These are phyloP conservation scores for Malurus alboscapulatus DNA, from an alignment of 2,113 vertebrate species.

Conservation along the genomic window DNA sequence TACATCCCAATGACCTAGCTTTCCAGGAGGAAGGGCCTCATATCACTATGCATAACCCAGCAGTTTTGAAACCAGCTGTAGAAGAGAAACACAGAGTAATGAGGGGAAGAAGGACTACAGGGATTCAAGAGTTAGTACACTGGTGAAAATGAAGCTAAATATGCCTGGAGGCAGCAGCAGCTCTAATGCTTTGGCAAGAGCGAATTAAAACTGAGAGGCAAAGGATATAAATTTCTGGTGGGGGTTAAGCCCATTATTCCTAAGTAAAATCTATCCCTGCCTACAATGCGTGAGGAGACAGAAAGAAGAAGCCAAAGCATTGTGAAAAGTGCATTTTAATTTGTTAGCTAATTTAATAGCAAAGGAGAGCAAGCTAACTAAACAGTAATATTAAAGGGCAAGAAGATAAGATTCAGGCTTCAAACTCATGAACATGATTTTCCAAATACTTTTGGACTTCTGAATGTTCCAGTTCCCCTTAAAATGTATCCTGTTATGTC, in stretches of 20 bases:
- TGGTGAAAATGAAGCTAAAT: conserved; percentile 18
- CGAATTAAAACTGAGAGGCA: neutral
- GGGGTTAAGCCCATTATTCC: neutral
- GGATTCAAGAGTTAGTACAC: neutral
- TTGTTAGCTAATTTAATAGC: neutral
- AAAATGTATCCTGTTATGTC: neutral
- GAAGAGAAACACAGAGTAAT: conserved; percentile 12
- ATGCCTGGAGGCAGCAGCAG: neutral
- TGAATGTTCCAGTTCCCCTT: neutral
- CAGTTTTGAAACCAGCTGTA: conserved; percentile 1
- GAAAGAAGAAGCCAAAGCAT: neutral
- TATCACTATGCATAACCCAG: neutral
- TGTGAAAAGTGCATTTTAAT: neutral
- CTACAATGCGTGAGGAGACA: neutral
- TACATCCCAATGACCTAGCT: neutral
- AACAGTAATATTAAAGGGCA: neutral
- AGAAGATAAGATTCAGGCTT: neutral
- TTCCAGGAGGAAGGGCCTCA: neutral
- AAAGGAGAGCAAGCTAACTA: neutral
- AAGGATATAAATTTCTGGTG: neutral
- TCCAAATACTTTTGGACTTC: neutral
- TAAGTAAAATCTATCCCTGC: neutral
- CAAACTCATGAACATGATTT: neutral
- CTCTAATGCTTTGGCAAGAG: neutral
- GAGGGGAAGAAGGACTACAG: neutral